phyloP scores from a whole-genome alignment of 2,888 invertebrate species.

The Melanargia galathea region DNA sequence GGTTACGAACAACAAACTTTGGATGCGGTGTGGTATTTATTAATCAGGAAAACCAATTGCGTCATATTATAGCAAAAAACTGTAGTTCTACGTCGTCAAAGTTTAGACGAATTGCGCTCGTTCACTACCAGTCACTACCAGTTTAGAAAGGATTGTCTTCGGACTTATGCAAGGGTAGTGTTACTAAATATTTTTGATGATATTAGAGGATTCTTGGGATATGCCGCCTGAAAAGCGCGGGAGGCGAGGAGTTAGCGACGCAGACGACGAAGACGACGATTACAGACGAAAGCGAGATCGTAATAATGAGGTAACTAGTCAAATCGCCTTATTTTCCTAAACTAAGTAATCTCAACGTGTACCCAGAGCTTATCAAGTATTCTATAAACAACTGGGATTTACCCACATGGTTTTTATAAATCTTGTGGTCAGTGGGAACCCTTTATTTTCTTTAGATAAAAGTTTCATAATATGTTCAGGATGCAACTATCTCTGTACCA shows the following conservation, averaged over 20 bases:
- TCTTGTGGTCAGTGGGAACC: no score
- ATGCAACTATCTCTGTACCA: no score
- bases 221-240: constrained; percentile 74
- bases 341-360: no score
- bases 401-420: no score
- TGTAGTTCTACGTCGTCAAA: not conserved
- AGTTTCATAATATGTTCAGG: no score
- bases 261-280: constrained; percentile 86
- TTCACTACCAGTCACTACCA: not conserved
- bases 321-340: no score
- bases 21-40: constrained; percentile 5
- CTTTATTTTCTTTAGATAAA: no score
- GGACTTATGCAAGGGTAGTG: constrained; percentile 11
- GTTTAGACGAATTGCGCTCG: not conserved
- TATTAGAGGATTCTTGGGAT: constrained; percentile 61
- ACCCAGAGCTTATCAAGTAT: no score
- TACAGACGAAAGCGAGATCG: constrained; percentile 88
- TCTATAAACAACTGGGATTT: no score
- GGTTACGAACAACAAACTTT: constrained; percentile 8
- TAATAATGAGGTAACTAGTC: constrained; percentile 88
- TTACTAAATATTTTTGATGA: constrained; percentile 58
- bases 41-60: constrained; percentile 10
- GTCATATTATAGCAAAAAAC: constrained; percentile 13
- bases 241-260: constrained; percentile 79
- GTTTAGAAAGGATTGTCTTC: not conserved